A percentile compares a stretch with the other conserved stretches of the same genome.
Evolutionary conservation across 2,888 invertebrate species (phyloP).

Genomic region (Oscheius sp.): DNA sequence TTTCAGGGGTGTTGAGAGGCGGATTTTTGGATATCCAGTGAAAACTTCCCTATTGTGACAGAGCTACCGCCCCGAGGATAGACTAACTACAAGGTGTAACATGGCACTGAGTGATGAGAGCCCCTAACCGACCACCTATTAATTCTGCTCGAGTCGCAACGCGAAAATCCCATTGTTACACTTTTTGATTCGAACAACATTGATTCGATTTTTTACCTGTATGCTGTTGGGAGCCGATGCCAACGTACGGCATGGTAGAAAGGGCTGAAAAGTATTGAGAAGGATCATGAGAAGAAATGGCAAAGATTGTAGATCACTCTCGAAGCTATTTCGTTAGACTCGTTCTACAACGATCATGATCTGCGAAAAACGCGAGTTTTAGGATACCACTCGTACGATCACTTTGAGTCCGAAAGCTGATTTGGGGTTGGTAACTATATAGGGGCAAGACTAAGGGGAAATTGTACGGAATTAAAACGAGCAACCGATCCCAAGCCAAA

Average conservation of each 20-base stretch:
- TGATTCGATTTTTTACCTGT: not conserved
- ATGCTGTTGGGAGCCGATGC: constrained; percentile 49
- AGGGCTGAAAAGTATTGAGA: constrained; percentile 1
- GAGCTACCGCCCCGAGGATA: not conserved
- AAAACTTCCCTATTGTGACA: constrained; percentile 21
- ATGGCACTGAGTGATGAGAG: constrained; percentile 22
- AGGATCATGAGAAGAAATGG: not conserved
- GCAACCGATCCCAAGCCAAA: too few relatives aligned
- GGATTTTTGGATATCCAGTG: constrained; percentile 6
- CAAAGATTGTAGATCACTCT: not conserved
- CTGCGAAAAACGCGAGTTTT: too few relatives aligned
- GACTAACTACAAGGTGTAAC: constrained; percentile 31
- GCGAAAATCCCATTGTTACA: constrained; percentile 16
- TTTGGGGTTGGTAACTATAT: too few relatives aligned
- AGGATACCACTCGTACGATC: too few relatives aligned
- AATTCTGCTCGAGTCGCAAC: constrained; percentile 17
- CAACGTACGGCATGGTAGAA: constrained; percentile 53
- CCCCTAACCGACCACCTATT: constrained; percentile 31
- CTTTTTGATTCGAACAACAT: not conserved
- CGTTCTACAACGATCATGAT: too few relatives aligned
- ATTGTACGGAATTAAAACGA: too few relatives aligned
- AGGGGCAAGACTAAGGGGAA: too few relatives aligned
- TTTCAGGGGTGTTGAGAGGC: not conserved
- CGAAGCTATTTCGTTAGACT: too few relatives aligned
- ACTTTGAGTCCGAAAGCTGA: too few relatives aligned